Conservation (phyloP, 2,113 vertebrate species). For the Smithornis capensis region DNA sequence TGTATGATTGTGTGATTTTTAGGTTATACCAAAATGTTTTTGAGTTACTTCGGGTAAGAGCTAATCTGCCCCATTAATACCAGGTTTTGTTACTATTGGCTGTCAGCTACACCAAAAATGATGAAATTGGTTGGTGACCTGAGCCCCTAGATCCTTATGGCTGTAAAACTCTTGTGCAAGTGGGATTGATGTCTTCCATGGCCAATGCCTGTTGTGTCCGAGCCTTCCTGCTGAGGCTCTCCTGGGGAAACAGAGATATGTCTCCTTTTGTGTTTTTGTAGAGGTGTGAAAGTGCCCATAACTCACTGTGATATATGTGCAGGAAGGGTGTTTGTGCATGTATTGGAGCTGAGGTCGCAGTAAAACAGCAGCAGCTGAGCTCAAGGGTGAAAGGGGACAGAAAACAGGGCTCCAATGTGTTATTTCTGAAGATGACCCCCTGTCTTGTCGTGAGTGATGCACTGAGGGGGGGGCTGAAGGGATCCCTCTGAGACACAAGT, state of each 20-base stretch:
- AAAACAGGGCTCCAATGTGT: fast-evolving
- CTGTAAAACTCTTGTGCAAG: background rate
- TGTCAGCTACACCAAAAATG: background rate
- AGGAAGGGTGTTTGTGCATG: background rate
- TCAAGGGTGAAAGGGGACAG: background rate
- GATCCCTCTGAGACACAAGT: background rate
- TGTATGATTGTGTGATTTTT: background rate
- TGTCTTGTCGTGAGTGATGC: background rate
- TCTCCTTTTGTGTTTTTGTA: background rate
- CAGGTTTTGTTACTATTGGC: background rate
- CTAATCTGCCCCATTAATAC: background rate
- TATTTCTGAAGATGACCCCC: background rate
- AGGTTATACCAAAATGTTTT: background rate
- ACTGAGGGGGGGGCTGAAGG: background rate
- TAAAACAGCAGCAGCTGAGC: background rate
- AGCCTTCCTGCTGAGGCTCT: background rate
- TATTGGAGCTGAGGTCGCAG: background rate
- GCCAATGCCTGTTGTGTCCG: fast-evolving
- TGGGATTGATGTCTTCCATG: background rate
- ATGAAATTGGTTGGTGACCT: background rate
- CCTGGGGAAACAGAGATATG: background rate
- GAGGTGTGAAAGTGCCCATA: background rate
- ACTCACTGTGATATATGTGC: background rate
- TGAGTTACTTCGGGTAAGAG: background rate
- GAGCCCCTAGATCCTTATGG: background rate